Percentiles rank a stretch among this genome's conserved stretches.
These are phyloP conservation scores for Bothrops alternatus DNA, from an alignment of 2,797 vertebrate genomes.

Conservation along the genomic window DNA sequence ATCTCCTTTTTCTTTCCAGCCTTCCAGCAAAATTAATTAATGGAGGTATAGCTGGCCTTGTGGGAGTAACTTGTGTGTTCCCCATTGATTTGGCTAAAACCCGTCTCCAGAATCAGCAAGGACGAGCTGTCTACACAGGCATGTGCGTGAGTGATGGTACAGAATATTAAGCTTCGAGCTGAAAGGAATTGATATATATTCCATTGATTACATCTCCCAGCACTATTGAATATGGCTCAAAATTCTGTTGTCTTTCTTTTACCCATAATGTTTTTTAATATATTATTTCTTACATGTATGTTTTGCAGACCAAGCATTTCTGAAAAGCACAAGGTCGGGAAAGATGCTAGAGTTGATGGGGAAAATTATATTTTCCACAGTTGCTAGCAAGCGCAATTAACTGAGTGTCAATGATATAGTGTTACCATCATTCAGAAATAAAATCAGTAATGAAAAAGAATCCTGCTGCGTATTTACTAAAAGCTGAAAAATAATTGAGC, in stretches of 20 bases:
- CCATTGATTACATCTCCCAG: background rate
- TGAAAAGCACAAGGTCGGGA: background rate
- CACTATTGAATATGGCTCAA: background rate
- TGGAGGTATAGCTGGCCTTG: slow-evolving; percentile 86
- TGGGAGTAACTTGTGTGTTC: slow-evolving; percentile 90
- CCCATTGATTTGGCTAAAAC: slow-evolving; percentile 92
- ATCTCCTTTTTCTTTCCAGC: slow-evolving; percentile 70
- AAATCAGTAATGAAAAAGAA: background rate
- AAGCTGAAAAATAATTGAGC: background rate
- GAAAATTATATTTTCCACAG: background rate
- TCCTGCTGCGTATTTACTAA: background rate
- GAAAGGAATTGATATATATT: background rate
- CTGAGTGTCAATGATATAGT: background rate
- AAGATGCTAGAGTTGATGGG: background rate
- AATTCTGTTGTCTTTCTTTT: background rate
- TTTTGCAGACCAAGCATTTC: background rate
- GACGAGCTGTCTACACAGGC: slow-evolving; percentile 79
- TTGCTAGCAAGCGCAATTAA: background rate
- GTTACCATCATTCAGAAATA: background rate
- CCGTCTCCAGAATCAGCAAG: slow-evolving; percentile 89
- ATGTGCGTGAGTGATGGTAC: slow-evolving; percentile 75
- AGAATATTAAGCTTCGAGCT: background rate
- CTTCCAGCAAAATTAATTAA: slow-evolving; percentile 89
- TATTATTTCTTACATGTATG: background rate
- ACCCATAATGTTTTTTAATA: background rate